Base-by-base conservation (phyloP, 1,140 invertebrate genomes). In the Saccostrea cuccullata region DNA sequence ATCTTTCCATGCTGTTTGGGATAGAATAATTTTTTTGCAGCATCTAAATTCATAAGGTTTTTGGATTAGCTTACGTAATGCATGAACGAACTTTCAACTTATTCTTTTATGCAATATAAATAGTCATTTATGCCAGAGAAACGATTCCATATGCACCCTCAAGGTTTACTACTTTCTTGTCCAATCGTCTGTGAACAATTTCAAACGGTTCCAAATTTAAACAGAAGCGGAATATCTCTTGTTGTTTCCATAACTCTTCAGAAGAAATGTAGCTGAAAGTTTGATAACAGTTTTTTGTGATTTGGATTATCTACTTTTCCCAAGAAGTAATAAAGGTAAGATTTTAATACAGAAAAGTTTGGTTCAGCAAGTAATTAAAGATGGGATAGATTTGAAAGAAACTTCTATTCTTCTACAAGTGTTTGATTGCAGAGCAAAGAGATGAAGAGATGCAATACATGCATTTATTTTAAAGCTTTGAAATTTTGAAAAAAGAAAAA, bases 91-190 rank as follows among this genome's bases (percentile, higher is more conserved):
- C 70, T 77, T 77, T 77, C 23, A 77, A 77, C 70, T 77, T 77
- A 77, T 77, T 77, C 70, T 77, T 77, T 77, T 77, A 77, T 77
- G 70, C 70, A 77, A 77, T 77, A 77, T 77, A 77, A 77, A 77
- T 77, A 77, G 70, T 77, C 70, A 30, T 77, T 77, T 77, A 77
- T 77, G 70, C 70, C 70, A 30, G 70, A 77, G 23, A 77, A 77
- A 77, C 30, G 70, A 77, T 30, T 77, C 70, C 70, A 77, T 77
- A 36, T 77, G 70, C 70, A 77, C 30, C 30, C 26, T 77, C 70
- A 77, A 77, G 70, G 70, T 30, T 77, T 77, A 77, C 70, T 30
- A 36, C 23, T 26, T 30, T 36, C 70, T 77, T 77, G 70, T 36
- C 70, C 70, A 77, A 77, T 77, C 70, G 30, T 11, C 70, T 77